A percentile compares a stretch with the other conserved stretches of the same genome.
These are phyloP conservation scores for Cephus runcator DNA, from an alignment of 2,888 invertebrate genomes.

Conservation along the genomic window DNA sequence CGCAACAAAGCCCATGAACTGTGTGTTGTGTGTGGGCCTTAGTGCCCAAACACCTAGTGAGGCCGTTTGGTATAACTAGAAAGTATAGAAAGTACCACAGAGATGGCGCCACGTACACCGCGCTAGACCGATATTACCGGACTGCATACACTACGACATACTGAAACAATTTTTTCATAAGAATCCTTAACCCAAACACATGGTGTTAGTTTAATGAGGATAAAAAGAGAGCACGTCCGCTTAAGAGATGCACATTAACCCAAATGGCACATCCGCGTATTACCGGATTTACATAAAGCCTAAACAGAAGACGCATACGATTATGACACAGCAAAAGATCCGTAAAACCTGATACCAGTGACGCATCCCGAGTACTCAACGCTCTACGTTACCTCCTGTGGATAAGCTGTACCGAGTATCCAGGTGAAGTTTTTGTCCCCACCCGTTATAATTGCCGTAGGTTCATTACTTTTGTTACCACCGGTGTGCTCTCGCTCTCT, in stretches of 20 bases:
- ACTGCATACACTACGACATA: neutral
- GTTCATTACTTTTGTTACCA: conserved; percentile 41
- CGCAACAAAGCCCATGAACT: neutral
- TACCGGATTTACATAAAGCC: neutral
- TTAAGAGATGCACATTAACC: neutral
- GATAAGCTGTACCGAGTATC: neutral
- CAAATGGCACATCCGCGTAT: neutral
- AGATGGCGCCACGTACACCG: neutral
- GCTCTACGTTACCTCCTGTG: neutral
- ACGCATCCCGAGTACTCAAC: neutral
- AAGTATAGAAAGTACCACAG: neutral
- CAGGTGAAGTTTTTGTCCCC: conserved; percentile 32
- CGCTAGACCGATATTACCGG: neutral
- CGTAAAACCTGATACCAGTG: neutral
- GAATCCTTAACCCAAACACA: neutral
- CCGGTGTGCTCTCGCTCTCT: conserved; percentile 30
- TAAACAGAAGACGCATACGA: neutral
- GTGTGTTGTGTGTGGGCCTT: neutral
- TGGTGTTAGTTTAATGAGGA: neutral
- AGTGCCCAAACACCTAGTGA: neutral
- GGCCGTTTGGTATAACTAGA: neutral
- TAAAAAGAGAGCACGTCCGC: neutral
- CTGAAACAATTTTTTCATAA: neutral
- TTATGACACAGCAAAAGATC: neutral
- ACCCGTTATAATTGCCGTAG: conserved; percentile 51